A percentile compares a stretch with the other conserved stretches of the same genome.
Evolutionary conservation across 2,888 invertebrate genomes (phyloP).

Genomic region (Anorthoa munda): DNA sequence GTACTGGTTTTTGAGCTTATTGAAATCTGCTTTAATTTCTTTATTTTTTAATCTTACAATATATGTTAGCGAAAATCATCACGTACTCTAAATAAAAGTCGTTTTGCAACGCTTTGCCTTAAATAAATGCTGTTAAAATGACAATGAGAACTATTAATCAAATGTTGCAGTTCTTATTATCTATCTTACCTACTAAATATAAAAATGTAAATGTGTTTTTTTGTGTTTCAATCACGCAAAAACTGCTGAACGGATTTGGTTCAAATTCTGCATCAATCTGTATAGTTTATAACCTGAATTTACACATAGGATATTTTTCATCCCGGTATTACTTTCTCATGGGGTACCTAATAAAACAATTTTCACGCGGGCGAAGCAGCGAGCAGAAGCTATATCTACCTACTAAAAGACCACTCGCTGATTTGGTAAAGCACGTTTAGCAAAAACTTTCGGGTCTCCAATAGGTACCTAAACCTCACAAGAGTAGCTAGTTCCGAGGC

Average conservation of each 20-base stretch:
- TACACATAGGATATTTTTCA: too few species aligned
- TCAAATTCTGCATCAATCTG: too few species aligned
- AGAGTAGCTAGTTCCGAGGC: constrained; percentile 32
- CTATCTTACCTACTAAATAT: too few species aligned
- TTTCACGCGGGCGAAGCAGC: too few species aligned
- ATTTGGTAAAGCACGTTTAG: constrained; percentile 5
- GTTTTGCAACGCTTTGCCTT: not conserved
- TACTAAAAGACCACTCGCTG: not conserved
- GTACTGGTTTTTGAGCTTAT: constrained; percentile 4
- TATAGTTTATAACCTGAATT: too few species aligned
- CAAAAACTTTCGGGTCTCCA: constrained; percentile 17
- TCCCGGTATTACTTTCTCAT: too few species aligned
- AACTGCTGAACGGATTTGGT: too few species aligned
- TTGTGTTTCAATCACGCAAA: too few species aligned
- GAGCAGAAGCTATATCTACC: not conserved
- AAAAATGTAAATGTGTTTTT: too few species aligned
- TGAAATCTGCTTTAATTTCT: not conserved
- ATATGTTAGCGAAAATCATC: too few species aligned
- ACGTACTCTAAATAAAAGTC: too few species aligned
- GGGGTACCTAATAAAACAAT: too few species aligned
- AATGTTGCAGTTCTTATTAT: not conserved
- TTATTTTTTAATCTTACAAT: not conserved
- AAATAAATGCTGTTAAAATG: not conserved
- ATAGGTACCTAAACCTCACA: constrained; percentile 16
- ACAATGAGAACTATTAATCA: not conserved